Percentiles rank a stretch among this genome's conserved stretches.
phyloP scores from a whole-genome alignment of 1,140 invertebrate species.

The Aphidius ervi region DNA sequence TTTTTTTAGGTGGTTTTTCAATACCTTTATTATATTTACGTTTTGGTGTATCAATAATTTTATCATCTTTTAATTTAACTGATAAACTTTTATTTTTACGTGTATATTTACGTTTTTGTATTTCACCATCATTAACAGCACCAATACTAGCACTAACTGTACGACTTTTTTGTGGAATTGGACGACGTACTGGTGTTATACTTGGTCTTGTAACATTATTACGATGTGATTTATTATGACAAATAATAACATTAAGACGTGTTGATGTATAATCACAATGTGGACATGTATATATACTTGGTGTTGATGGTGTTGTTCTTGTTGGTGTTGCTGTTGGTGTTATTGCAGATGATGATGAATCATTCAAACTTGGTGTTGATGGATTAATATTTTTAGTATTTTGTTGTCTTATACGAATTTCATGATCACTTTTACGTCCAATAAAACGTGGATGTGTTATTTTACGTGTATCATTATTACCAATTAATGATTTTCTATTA shows the following conservation, averaged over 20 bases:
- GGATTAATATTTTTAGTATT: slow-evolving; percentile 27
- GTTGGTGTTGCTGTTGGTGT: no score
- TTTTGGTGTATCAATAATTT: slow-evolving; percentile 31
- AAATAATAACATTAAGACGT: slow-evolving; percentile 65
- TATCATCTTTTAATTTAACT: slow-evolving; percentile 27
- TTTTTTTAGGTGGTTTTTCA: slow-evolving; percentile 43
- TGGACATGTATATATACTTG: slow-evolving; percentile 56
- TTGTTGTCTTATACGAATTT: slow-evolving; percentile 55
- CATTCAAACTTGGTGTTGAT: slow-evolving; percentile 32
- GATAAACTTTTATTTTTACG: slow-evolving; percentile 39
- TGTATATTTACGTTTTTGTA: slow-evolving; percentile 51
- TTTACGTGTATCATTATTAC: slow-evolving; percentile 30
- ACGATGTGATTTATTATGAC: slow-evolving; percentile 64
- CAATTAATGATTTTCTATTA: slow-evolving; percentile 15
- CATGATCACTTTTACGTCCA: slow-evolving; percentile 57
- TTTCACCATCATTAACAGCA: slow-evolving; percentile 24
- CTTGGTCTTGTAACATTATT: slow-evolving; percentile 22
- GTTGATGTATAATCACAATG: slow-evolving; percentile 62
- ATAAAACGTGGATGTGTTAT: slow-evolving; percentile 56
- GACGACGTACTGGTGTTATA: slow-evolving; percentile 22
- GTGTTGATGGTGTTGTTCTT: slow-evolving; percentile 26
- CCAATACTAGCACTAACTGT: not conserved
- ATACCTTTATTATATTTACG: slow-evolving; percentile 38
- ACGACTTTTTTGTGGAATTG: slow-evolving; percentile 28
- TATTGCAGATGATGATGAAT: not conserved